Evolutionary conservation across 92 coral and sea anemone genomes (phyloP), one percentile per base, ranked within the genome.

Genomic region (Meandrina meandrites): DNA sequence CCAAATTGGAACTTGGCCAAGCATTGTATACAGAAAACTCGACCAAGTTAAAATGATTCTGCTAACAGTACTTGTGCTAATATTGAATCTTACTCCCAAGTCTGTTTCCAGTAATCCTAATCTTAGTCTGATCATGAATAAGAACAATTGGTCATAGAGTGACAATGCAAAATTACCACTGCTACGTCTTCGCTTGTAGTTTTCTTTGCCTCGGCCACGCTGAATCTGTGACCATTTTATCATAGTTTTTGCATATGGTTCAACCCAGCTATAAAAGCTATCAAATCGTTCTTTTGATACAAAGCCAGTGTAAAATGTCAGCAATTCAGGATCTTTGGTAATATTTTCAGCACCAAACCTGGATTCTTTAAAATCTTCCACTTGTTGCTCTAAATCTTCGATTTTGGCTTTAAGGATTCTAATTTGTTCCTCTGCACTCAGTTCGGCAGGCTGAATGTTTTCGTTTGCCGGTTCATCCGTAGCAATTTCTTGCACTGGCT

Each of bases 1-100:
- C 88, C 88, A 88, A 64, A 83, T 84, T 45, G 88, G 88, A 35
- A 89, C 60, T 67, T 81, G 87, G 77, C 91, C 91, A 68, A 88
- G 79, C 76, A 88, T 75, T 31, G 35, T 34, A 40, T 88, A 82
- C 76, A 88, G 84, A 81, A 87, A 81, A 64, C 81, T 87, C 10
- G 76, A 56, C 86, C 80, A 87, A 31, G 90, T 87, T 51, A 81
- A 32, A 71, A 87, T 32, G 24, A 50, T 89, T n/a, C n/a, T n/a
- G n/a, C n/a, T n/a, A n/a, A n/a, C n/a, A n/a, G n/a, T n/a, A n/a
- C n/a, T n/a, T n/a, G n/a, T n/a, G n/a, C n/a, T n/a, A n/a, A n/a
- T n/a, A n/a, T n/a, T n/a, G n/a, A n/a, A n/a, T n/a, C n/a, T 70
- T 78, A 84, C 88, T 42, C 54, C 81, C 69, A 83, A 47, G 56